Base-by-base conservation (phyloP, 2,888 invertebrate species). In the Hydraecia micacea region DNA sequence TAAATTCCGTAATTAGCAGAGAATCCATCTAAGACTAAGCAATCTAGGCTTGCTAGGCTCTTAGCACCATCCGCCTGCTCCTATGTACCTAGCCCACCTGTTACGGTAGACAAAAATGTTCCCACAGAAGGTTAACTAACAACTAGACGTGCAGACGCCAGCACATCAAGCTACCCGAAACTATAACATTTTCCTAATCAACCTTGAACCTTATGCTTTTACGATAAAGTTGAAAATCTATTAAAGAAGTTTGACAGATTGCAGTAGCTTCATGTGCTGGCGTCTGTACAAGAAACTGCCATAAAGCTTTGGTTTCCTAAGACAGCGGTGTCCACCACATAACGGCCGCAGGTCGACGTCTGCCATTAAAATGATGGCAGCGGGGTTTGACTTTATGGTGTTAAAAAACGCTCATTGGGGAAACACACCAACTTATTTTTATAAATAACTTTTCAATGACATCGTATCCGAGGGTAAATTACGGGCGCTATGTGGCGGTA, bases 1-100 rank as follows among this genome's bases (percentile, higher is more conserved):
- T 85, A 87, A 71, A 84, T 87, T 76, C 62, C 55, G 73, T 77
- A 79, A 82, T 79, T 85, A 80, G 62, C 42, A 21, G n/a, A 36
- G 62, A 79, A 73, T 66, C 39, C 36, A n/a, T 76, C 71, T 66
- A 32, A 76, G 72, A 69, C 81, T 55, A 58, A 60, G 68, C 69
- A 79, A 81, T 84, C 81, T 75, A 84, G 79, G 82, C 49, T 78
- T 78, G 66, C 72, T 79, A 49, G 73, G 46, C 65, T 67, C 80
- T 82, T 82, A 79, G 71, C 71, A 72, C 82, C 85, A 69, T 80
- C 79, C 79, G 84, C 75, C 71, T 79, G 82, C 68, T 15, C 55
- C 70, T 80, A 62, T 76, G 73, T 79, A 72, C 62, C 65, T 62
- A 63, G 46, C 5, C 15, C 68, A 79, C 65, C 80, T 69, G 62